Conservation (phyloP, 2,113 vertebrate genomes). For the Myodes glareolus region DNA sequence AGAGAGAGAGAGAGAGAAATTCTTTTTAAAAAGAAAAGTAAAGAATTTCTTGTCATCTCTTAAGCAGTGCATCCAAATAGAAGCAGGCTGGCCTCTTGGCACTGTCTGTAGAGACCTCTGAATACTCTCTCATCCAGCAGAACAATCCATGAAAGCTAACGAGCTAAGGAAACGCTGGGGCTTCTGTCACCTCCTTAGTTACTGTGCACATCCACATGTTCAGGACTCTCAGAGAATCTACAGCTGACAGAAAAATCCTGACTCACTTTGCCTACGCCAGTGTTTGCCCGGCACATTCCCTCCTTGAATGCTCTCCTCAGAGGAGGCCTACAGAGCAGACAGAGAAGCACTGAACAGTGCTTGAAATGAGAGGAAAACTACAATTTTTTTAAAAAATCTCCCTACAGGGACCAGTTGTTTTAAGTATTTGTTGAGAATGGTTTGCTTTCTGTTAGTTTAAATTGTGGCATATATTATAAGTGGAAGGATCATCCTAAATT, state of each 20-base stretch:
- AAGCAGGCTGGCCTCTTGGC: neutral
- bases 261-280: neutral
- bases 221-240: neutral
- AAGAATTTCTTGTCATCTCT: neutral
- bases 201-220: neutral
- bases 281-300: neutral
- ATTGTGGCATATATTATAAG: conserved; percentile 56
- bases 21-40: neutral
- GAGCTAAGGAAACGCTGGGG: neutral
- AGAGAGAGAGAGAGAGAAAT: too few species aligned
- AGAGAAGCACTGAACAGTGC: conserved; percentile 4
- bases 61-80: neutral
- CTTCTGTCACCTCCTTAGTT: neutral
- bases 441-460: conserved; percentile 53
- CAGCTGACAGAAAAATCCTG: neutral
- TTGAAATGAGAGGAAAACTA: conserved; percentile 39
- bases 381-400: conserved; percentile 13
- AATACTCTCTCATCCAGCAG: neutral
- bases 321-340: neutral
- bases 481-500: conserved; percentile 58
- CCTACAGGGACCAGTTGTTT: conserved; percentile 35
- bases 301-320: neutral
- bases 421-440: conserved; percentile 56
- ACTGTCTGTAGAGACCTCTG: neutral
- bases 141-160: neutral